phyloP scores from a whole-genome alignment of 2,888 invertebrate species.

The Teleiodes luculella region DNA sequence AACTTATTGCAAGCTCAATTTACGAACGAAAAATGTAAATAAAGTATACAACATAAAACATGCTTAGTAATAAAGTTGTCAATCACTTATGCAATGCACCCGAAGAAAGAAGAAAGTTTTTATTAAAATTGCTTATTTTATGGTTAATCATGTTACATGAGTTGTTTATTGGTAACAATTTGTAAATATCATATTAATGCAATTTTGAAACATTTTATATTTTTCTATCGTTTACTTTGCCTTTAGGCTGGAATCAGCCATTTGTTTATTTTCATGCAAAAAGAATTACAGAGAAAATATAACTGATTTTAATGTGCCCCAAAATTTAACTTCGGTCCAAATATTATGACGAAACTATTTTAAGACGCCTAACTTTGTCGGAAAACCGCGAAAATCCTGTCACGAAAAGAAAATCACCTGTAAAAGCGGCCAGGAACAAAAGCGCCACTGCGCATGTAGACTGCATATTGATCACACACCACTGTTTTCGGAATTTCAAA shows the following conservation, averaged over 20 bases:
- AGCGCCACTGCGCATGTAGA: conserved; percentile 59
- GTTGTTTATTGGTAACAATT: neutral
- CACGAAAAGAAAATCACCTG: conserved; percentile 47
- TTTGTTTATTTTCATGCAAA: too few relatives aligned
- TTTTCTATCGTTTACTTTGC: too few relatives aligned
- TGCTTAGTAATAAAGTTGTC: conserved; percentile 18
- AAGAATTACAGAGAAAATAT: too few relatives aligned
- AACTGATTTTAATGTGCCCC: neutral
- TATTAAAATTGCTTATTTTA: neutral
- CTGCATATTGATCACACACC: conserved; percentile 58
- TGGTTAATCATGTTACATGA: neutral
- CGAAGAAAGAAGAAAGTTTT: conserved; percentile 24
- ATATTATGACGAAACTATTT: too few relatives aligned
- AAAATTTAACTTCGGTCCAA: too few relatives aligned
- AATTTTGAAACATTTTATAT: too few relatives aligned
- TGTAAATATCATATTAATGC: neutral
- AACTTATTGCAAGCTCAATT: neutral
- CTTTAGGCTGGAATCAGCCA: too few relatives aligned
- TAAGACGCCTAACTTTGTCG: neutral
- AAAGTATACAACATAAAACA: conserved; percentile 1
- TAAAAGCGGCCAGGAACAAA: conserved; percentile 53
- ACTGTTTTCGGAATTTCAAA: conserved; percentile 40
- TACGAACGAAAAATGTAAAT: neutral
- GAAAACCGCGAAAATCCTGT: neutral
- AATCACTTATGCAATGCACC: conserved; percentile 18